These are phyloP conservation scores for Lepisosteus oculatus DNA, from an alignment of 2,113 vertebrate species.

Conservation along the genomic window DNA sequence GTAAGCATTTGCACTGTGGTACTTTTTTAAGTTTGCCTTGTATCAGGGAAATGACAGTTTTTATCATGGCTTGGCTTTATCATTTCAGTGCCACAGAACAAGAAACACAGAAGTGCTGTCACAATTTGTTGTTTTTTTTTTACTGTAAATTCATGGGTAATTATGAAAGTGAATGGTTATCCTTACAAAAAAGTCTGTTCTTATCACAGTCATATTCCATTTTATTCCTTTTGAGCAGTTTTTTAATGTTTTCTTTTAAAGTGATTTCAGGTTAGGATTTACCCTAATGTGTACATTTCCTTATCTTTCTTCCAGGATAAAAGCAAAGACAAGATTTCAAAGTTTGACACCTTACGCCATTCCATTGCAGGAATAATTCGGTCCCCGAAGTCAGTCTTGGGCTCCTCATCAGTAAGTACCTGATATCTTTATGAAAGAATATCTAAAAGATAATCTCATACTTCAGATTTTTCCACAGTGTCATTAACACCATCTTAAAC, in stretches of 20 bases:
- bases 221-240: background rate
- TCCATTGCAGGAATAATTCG: slow-evolving; percentile 94
- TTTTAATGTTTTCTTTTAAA: background rate
- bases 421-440: background rate
- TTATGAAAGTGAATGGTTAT: no score
- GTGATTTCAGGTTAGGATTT: background rate
- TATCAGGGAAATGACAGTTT: no score
- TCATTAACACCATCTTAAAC: no score
- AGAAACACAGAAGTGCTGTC: background rate
- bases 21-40: no score
- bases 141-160: no score
- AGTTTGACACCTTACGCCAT: slow-evolving; percentile 90
- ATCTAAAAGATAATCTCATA: background rate
- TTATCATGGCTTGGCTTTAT: no score
- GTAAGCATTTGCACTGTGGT: no score
- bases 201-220: background rate
- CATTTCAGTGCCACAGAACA: no score
- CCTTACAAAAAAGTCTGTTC: background rate
- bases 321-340: slow-evolving; percentile 83
- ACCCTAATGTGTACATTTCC: background rate
- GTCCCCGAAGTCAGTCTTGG: slow-evolving; percentile 81
- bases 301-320: slow-evolving; percentile 74
- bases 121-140: background rate
- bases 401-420: slow-evolving; percentile 83
- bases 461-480: background rate